phyloP scores from a whole-genome alignment of 2,888 invertebrate species.

The Pyralis farinalis region DNA sequence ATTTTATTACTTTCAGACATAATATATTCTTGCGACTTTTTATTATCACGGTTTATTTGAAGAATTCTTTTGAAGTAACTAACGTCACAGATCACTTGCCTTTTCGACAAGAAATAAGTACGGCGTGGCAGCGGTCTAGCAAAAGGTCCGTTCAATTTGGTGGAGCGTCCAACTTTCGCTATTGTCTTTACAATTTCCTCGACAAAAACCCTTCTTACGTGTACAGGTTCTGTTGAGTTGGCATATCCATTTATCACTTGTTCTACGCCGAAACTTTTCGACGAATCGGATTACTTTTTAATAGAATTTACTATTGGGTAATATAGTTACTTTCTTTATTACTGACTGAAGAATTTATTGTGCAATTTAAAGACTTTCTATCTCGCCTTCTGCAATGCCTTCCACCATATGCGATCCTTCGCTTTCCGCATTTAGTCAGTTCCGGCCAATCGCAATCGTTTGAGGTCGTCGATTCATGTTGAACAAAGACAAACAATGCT shows the following conservation, averaged over 20 bases:
- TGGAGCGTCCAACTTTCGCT: background rate
- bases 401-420: too few species aligned
- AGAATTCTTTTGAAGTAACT: background rate
- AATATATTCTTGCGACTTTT: background rate
- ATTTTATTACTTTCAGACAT: conserved; percentile 30
- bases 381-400: too few species aligned
- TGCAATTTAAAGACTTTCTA: too few species aligned
- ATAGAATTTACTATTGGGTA: too few species aligned
- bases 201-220: background rate
- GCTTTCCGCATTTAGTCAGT: too few species aligned
- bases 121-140: background rate
- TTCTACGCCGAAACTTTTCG: background rate
- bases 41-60: background rate
- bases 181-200: background rate
- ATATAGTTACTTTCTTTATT: too few species aligned
- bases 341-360: too few species aligned
- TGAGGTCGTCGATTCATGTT: too few species aligned
- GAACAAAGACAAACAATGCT: too few species aligned
- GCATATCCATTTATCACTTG: background rate
- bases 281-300: too few species aligned
- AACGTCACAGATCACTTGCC: background rate
- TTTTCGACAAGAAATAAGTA: background rate
- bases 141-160: background rate
- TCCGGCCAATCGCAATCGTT: too few species aligned
- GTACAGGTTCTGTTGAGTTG: background rate